These are phyloP conservation scores for Tenualosa ilisha DNA, from an alignment of 2,797 vertebrate species.

Conservation along the genomic window DNA sequence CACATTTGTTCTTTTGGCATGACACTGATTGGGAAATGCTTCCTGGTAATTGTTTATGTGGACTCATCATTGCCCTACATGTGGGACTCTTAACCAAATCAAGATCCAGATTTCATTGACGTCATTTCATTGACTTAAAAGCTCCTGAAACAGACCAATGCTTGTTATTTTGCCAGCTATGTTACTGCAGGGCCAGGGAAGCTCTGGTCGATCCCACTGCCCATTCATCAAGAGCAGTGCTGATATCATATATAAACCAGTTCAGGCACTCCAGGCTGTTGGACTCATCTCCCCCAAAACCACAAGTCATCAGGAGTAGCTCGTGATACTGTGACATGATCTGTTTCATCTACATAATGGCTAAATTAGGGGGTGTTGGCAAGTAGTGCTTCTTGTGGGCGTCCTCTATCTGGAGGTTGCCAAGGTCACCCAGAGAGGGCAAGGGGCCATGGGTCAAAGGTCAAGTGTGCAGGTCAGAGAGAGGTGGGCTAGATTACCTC, in stretches of 20 bases:
- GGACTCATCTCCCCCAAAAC: background rate
- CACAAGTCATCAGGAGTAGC: background rate
- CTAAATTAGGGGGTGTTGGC: background rate
- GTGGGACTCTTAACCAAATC: background rate
- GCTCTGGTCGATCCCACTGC: no score
- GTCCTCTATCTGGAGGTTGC: background rate
- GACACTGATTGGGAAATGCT: background rate
- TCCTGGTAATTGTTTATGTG: background rate
- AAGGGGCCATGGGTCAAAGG: background rate
- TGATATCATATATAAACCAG: background rate
- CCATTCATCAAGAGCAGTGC: background rate
- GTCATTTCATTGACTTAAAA: background rate
- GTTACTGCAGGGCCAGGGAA: background rate
- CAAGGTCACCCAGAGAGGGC: background rate
- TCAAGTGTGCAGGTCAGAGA: background rate
- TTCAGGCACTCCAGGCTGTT: conserved; percentile 14
- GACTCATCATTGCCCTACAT: background rate
- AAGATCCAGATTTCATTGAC: background rate
- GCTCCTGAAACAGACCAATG: background rate
- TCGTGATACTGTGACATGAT: background rate
- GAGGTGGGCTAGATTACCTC: conserved; percentile 41
- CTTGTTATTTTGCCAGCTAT: background rate
- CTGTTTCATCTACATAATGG: background rate
- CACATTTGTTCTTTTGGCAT: background rate
- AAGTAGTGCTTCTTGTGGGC: background rate